Conservation (phyloP, 2,888 invertebrate species). For the Matsumyia berberina region DNA sequence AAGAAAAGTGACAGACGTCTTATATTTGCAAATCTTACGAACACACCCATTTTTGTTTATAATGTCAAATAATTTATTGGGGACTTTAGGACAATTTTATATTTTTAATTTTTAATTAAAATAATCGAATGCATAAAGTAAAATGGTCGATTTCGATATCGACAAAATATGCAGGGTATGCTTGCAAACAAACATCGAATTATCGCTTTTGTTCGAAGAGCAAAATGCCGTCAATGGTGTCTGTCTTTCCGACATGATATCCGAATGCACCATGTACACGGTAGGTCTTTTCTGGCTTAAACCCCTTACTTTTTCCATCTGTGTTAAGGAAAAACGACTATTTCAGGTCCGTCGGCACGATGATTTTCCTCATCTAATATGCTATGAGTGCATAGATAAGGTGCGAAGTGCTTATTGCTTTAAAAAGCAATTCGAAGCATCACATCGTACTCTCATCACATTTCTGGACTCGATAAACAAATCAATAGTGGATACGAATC, state of each 20-base stretch:
- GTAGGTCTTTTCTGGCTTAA: slow-evolving; percentile 41
- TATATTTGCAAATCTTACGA: not conserved
- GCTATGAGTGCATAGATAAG: slow-evolving; percentile 80
- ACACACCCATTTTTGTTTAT: not conserved
- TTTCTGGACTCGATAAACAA: slow-evolving; percentile 77
- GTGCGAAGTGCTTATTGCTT: slow-evolving; percentile 82
- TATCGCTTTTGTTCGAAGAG: slow-evolving; percentile 81
- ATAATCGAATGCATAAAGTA: slow-evolving; percentile 25
- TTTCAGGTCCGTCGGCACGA: slow-evolving; percentile 83
- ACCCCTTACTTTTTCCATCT: not conserved
- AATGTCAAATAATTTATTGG: not conserved
- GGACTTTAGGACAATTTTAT: not conserved
- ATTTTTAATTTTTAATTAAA: not conserved
- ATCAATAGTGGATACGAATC: slow-evolving; percentile 49
- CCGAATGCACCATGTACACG: slow-evolving; percentile 81
- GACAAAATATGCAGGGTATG: slow-evolving; percentile 83
- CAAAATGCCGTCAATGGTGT: slow-evolving; percentile 78
- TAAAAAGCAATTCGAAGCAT: slow-evolving; percentile 81
- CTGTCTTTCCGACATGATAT: slow-evolving; percentile 80
- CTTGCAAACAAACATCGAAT: slow-evolving; percentile 79
- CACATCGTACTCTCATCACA: slow-evolving; percentile 81
- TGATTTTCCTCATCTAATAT: slow-evolving; percentile 83
- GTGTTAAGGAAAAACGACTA: not conserved
- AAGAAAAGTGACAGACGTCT: not conserved
- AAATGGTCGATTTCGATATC: slow-evolving; percentile 77